Base-by-base conservation (phyloP, 2,888 invertebrate species). In the Caenorhabditis sulstoni region DNA sequence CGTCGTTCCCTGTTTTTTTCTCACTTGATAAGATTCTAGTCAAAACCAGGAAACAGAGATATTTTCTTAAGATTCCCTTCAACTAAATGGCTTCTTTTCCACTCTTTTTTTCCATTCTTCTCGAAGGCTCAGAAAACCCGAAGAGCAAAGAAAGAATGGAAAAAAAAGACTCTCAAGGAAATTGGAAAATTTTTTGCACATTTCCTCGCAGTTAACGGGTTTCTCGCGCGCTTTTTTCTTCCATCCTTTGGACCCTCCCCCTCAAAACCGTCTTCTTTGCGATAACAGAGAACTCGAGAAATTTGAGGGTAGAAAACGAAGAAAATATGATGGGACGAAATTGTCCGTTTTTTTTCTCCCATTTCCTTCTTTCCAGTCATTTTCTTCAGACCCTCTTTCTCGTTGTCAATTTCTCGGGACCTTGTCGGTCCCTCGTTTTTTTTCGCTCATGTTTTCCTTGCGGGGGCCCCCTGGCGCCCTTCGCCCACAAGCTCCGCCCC, bases 381-480 rank as follows among this genome's bases (percentile, higher is more conserved):
- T 76, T 76, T 68, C 68, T 64, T 45, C n/a, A n/a, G n/a, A n/a
- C n/a, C n/a, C 39, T 47, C 55, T 53, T 61, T 49, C 45, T 20
- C n/a, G n/a, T n/a, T n/a, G n/a, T n/a, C n/a, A n/a, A n/a, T 53
- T 61, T 59, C 29, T 29, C 29, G 29, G 29, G 7, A 7, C 41
- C 35, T 49, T 39, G 67, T 57, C 44, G 62, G 49, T 16, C 57
- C 68, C 58, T 64, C 57, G 20, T 45, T 41, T 53, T 64, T 65
- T 47, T 29, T 61, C 53, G 49, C 37, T 14, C 53, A 39, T 41
- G 57, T 62, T 53, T 57, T 65, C 44, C 35, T 59, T 39, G 44
- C 49, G 50, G 53, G 55, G 61, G 47, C 71, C 62, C 41, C 62
- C 47, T 62, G 71, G 71, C 55, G 71, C 57, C 57, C 44, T 47